Evolutionary conservation across 1,140 invertebrate species (phyloP), one percentile per base, ranked within the genome.

Genomic region (Wasmannia auropunctata): DNA sequence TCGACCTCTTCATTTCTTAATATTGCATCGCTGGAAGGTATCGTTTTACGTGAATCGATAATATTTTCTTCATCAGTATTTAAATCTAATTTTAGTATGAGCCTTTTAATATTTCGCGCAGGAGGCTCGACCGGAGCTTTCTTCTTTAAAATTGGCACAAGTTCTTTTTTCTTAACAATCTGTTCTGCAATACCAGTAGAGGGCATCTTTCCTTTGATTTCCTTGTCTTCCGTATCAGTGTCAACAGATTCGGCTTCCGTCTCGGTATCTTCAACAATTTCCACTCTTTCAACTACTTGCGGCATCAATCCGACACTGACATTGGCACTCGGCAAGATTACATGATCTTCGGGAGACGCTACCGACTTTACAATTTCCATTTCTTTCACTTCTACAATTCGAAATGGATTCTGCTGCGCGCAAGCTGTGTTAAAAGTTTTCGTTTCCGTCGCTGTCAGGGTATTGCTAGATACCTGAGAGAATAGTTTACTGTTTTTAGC

Each of bases 401-500:
- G 93, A 86, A 95, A 96, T 10, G 93, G 90, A 92, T 94, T 92
- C 34, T 83, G 67, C 74, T 94, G 92, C 7, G 84, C 49, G 14
- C 49, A 91, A 81, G 25, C 86, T 19, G n/a, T 56, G 86, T 86
- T 85, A 31, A 79, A 90, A 34, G 72, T 79, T 85, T 87, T 85
- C 7, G 92, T 87, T 14, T 93, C 90, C 22, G 94, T 70, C 1
- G 92, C 76, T 14, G 87, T 90, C 31, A 95, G 79, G 51, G 95
- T 96, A 85, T 96, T 96, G 19, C 94, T 95, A 0, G 97, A 97
- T 87, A 97, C 97, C 94, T 97, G 96, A 1, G 96, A 97, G 91
- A 97, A 97, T 3, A 97, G 94, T 56, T 96, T 95, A 92, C 97
- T 97, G 80, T 97, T 96, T 92, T 97, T 96, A 14, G 97, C 95